These are phyloP conservation scores for Smutsia gigantea DNA, from an alignment of 2,797 vertebrate genomes.

Conservation along the genomic window DNA sequence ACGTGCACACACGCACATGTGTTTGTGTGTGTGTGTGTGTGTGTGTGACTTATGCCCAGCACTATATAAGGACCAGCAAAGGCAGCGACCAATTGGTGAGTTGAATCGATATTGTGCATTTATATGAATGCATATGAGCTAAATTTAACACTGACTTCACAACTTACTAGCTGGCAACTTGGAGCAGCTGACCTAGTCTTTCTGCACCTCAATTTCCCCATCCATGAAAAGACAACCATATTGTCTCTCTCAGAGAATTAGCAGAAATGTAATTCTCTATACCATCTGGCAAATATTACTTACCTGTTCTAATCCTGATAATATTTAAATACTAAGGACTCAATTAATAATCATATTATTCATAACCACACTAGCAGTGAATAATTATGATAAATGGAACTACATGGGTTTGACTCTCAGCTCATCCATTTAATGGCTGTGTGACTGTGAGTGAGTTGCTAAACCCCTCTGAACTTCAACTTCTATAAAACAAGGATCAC, in stretches of 20 bases:
- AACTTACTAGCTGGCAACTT: no score
- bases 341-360: no score
- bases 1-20: fast-evolving
- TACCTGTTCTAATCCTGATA: not conserved
- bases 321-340: not conserved
- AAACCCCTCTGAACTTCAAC: not conserved
- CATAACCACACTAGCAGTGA: no score
- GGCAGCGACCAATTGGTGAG: not conserved
- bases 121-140: no score
- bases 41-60: not conserved
- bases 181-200: no score
- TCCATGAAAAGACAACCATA: not conserved
- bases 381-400: no score
- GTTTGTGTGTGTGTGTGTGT: not conserved
- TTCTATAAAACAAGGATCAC: not conserved
- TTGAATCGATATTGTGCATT: fast-evolving
- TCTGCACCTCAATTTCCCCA: not conserved
- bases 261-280: not conserved
- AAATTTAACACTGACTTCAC: not conserved
- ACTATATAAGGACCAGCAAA: not conserved
- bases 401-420: not conserved
- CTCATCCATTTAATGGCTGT: not conserved
- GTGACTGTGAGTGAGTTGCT: not conserved
- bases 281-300: not conserved
- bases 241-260: not conserved